These are phyloP conservation scores for Saccopteryx leptura DNA, from an alignment of 2,113 vertebrate species.

Conservation along the genomic window DNA sequence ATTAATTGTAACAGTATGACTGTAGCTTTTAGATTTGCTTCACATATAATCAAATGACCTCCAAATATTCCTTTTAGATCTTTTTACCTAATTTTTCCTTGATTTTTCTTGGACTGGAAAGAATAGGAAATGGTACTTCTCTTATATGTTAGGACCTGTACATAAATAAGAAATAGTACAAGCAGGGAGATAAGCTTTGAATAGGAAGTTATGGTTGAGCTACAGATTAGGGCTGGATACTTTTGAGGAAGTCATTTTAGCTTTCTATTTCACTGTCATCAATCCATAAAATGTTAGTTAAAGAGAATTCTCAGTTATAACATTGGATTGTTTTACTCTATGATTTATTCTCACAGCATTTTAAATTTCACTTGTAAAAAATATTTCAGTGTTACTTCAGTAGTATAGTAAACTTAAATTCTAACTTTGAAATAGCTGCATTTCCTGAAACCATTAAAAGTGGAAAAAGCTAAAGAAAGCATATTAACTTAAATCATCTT, in stretches of 20 bases:
- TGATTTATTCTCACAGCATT: background rate
- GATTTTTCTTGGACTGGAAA: background rate
- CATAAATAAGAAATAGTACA: background rate
- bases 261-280: background rate
- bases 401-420: slow-evolving; percentile 28
- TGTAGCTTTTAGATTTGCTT: background rate
- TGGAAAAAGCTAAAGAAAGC: background rate
- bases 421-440: background rate
- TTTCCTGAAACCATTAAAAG: background rate
- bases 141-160: background rate
- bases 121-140: background rate
- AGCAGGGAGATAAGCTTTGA: background rate
- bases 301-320: background rate
- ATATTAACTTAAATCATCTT: background rate
- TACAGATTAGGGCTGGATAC: background rate
- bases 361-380: slow-evolving; percentile 36
- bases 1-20: background rate
- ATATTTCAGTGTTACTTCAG: background rate
- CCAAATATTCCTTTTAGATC: background rate
- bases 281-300: background rate
- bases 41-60: background rate
- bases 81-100: background rate
- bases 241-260: background rate
- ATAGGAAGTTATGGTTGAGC: background rate
- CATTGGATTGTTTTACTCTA: background rate